A percentile compares a stretch with the other conserved stretches of the same genome.
phyloP scores from a whole-genome alignment of 2,888 invertebrate species.

The Tridacna gigas region DNA sequence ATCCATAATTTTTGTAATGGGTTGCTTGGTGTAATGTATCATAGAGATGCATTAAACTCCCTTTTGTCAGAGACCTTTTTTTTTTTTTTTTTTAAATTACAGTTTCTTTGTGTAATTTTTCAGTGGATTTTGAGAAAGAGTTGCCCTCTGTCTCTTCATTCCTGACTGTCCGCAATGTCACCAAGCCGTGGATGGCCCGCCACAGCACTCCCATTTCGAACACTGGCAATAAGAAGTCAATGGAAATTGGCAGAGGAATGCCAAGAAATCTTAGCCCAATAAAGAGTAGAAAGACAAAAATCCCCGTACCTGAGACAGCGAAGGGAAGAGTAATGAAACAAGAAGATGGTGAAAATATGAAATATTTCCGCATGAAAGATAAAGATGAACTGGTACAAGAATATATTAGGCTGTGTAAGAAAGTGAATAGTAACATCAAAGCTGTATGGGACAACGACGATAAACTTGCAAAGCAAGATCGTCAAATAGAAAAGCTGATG shows the following conservation, averaged over 20 bases:
- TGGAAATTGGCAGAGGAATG: not conserved
- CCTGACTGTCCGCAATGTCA: not conserved
- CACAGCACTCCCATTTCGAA: not conserved
- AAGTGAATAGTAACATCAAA: not conserved
- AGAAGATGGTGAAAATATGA: not conserved
- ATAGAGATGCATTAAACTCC: no score
- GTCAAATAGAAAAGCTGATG: not conserved
- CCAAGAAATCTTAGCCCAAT: not conserved
- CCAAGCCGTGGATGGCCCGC: not conserved
- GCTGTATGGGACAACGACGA: not conserved
- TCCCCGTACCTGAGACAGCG: no score
- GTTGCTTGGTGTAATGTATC: no score
- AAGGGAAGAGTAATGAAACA: not conserved
- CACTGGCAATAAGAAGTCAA: not conserved
- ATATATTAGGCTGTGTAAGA: not conserved
- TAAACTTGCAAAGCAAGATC: not conserved
- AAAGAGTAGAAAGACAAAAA: no score
- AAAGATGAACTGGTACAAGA: not conserved
- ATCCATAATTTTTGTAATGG: no score
- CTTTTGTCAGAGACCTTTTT: no score
- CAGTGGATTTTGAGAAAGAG: not conserved
- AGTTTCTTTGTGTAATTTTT: no score
- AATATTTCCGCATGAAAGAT: not conserved
- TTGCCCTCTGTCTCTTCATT: not conserved
- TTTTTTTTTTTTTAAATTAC: no score